A percentile compares a stretch with the other conserved stretches of the same genome.
Evolutionary conservation across 2,797 vertebrate species (phyloP).

Genomic region (Philypnodon macrostomus): DNA sequence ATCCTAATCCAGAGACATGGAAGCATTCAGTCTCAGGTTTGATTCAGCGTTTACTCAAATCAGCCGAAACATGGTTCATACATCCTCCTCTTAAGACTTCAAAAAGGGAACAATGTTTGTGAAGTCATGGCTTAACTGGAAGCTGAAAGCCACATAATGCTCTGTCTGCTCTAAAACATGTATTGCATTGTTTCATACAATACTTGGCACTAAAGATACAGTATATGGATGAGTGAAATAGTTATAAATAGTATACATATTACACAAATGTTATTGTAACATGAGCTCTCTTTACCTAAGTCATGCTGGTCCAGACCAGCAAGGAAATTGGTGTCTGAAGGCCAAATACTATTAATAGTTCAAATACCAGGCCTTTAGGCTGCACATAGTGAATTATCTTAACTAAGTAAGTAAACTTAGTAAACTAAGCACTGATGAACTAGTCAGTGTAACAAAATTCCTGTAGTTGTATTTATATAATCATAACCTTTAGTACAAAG

Average conservation of each 20-base stretch:
- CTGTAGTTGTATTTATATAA: not conserved
- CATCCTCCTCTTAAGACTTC: not conserved
- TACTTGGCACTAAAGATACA: not conserved
- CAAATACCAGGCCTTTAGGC: too few species aligned
- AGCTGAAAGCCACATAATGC: too few species aligned
- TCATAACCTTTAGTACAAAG: not conserved
- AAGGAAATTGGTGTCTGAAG: too few species aligned
- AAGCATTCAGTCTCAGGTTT: too few species aligned
- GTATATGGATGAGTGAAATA: not conserved
- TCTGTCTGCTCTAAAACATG: not conserved
- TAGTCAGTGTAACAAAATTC: not conserved
- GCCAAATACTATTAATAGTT: too few species aligned
- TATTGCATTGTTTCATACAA: slow-evolving; percentile 3
- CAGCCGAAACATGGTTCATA: not conserved
- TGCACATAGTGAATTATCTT: too few species aligned
- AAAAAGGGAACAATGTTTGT: not conserved
- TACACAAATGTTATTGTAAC: not conserved
- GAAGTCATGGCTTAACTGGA: too few species aligned
- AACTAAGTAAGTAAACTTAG: too few species aligned
- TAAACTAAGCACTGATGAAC: not conserved
- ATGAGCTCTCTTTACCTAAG: not conserved
- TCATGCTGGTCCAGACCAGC: not conserved
- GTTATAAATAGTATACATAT: not conserved
- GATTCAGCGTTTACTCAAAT: not conserved
- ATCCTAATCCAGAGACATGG: slow-evolving; percentile 22